phyloP scores from a whole-genome alignment of 2,797 vertebrate species.

The Vespertilio murinus region DNA sequence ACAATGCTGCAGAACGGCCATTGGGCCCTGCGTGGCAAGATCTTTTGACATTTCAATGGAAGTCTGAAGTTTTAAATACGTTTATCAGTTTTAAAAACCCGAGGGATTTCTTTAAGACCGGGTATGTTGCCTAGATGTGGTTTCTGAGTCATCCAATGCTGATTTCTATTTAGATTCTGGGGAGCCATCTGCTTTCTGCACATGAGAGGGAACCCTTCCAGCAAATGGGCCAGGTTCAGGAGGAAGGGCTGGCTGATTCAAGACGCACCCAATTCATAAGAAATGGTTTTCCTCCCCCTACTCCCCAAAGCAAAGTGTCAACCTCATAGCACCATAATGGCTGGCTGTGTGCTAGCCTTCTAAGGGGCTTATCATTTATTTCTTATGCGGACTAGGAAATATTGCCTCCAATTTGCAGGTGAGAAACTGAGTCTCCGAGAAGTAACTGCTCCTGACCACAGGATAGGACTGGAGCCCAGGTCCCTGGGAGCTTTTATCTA shows the following conservation, averaged over 20 bases:
- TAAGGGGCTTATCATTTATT: background rate
- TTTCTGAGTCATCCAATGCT: background rate
- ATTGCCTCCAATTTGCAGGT: background rate
- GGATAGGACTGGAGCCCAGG: background rate
- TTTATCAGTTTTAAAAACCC: background rate
- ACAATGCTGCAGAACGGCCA: accelerated
- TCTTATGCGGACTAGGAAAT: background rate
- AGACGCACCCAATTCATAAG: background rate
- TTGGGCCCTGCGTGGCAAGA: background rate
- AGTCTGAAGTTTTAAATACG: background rate
- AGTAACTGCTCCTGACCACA: background rate
- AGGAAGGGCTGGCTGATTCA: background rate
- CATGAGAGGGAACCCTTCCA: background rate
- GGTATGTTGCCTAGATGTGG: background rate
- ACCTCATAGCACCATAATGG: background rate
- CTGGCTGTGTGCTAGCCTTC: background rate
- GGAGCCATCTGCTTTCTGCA: background rate
- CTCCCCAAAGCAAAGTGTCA: background rate
- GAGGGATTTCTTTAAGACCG: background rate
- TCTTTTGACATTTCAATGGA: background rate
- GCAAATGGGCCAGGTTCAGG: background rate
- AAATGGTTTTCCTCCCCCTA: background rate
- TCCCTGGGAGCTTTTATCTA: background rate
- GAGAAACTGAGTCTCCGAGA: background rate
- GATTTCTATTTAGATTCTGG: background rate